Evolutionary conservation across 1,140 invertebrate species (phyloP).

Genomic region (Saxidomus purpurata): DNA sequence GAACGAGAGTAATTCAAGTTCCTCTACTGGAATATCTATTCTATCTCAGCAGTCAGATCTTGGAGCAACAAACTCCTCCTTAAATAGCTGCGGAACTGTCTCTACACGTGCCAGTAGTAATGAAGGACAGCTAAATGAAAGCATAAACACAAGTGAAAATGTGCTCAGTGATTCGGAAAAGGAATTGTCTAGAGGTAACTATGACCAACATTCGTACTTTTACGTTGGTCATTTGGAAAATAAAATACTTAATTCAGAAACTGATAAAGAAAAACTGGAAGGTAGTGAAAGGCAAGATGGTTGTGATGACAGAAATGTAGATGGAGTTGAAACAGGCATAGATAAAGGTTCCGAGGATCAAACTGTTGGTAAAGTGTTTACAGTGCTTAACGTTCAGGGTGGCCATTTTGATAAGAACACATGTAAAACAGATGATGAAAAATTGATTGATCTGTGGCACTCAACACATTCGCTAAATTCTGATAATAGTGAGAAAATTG

Average conservation of each 20-base stretch:
- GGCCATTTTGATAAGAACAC: conserved; percentile 47
- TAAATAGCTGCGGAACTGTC: conserved; percentile 60
- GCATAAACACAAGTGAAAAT: conserved; percentile 17
- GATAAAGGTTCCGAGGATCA: conserved; percentile 54
- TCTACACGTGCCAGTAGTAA: conserved; percentile 52
- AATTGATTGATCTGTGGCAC: conserved; percentile 80
- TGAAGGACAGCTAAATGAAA: conserved; percentile 49
- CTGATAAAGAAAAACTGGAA: background rate
- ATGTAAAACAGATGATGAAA: conserved; percentile 84
- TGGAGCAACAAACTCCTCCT: conserved; percentile 63
- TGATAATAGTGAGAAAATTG: conserved; percentile 57
- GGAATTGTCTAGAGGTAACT: conserved; percentile 46
- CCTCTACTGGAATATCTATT: conserved; percentile 62
- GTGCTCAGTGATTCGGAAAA: conserved; percentile 63
- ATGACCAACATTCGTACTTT: conserved; percentile 66
- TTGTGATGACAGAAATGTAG: background rate
- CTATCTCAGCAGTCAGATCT: conserved; percentile 66
- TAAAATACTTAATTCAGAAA: background rate
- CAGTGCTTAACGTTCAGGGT: conserved; percentile 78
- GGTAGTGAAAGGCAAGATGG: background rate
- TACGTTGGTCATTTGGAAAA: conserved; percentile 65
- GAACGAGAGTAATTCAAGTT: conserved; percentile 65
- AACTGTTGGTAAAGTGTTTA: conserved; percentile 72
- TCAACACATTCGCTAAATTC: conserved; percentile 53
- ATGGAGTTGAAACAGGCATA: conserved; percentile 63